Conservation (phyloP, 2,113 vertebrate species). For the Sciurus niger region DNA sequence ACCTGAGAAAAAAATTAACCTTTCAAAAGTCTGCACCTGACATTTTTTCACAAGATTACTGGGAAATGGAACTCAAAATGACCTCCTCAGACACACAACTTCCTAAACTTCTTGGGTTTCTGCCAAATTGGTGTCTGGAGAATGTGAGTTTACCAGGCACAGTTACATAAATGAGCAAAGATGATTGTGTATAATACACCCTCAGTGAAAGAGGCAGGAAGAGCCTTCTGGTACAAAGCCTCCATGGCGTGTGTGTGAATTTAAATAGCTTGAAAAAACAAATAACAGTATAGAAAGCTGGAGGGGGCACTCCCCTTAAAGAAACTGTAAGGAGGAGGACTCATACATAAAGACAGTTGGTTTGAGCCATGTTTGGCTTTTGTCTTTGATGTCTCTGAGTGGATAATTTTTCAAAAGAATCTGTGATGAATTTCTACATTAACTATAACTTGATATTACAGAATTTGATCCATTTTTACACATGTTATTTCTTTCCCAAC, state of each 20-base stretch:
- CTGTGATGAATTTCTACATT: slow-evolving; percentile 16
- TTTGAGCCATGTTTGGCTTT: slow-evolving; percentile 21
- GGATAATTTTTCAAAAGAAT: slow-evolving; percentile 59
- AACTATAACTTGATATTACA: slow-evolving; percentile 30
- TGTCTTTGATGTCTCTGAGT: neutral
- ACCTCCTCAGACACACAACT: slow-evolving; percentile 9
- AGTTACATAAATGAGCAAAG: slow-evolving; percentile 61
- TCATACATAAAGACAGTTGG: neutral
- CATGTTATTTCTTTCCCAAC: neutral
- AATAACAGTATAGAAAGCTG: neutral
- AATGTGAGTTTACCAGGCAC: slow-evolving; percentile 46
- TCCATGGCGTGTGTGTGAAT: slow-evolving; percentile 52
- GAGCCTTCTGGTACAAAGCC: neutral
- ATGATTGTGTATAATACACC: slow-evolving; percentile 8
- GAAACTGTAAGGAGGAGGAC: neutral
- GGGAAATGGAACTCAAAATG: slow-evolving; percentile 60
- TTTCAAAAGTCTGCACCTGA: slow-evolving; percentile 47
- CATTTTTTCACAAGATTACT: slow-evolving; percentile 60
- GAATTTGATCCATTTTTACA: neutral
- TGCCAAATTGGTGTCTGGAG: slow-evolving; percentile 55
- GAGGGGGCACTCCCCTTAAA: neutral
- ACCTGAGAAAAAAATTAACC: slow-evolving; percentile 35
- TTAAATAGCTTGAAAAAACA: slow-evolving; percentile 41
- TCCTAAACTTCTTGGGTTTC: slow-evolving; percentile 48
- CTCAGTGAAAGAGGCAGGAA: slow-evolving; percentile 13